A percentile compares a stretch with the other conserved stretches of the same genome.
These are phyloP conservation scores for Steatornis caripensis DNA, from an alignment of 2,113 vertebrate species.

Conservation along the genomic window DNA sequence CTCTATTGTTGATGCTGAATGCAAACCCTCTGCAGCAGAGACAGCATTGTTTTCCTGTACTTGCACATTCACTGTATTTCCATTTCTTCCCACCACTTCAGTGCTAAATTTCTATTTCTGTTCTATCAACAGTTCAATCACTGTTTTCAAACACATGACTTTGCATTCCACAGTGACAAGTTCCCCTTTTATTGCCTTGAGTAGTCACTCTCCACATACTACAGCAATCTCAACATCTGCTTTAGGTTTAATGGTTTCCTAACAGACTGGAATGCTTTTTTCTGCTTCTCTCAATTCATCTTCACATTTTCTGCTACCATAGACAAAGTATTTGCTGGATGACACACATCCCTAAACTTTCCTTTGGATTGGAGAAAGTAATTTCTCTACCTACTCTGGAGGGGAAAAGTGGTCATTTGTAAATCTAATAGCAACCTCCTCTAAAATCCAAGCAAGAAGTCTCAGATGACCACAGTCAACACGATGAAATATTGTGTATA, in stretches of 20 bases:
- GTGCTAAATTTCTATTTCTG: neutral
- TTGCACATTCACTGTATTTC: neutral
- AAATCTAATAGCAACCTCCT: neutral
- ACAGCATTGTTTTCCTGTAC: neutral
- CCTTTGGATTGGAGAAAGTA: neutral
- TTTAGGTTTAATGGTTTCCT: neutral
- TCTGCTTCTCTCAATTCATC: neutral
- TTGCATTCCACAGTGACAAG: neutral
- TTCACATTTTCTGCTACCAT: neutral
- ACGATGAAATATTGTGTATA: neutral
- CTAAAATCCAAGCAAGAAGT: neutral
- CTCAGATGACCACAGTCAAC: neutral
- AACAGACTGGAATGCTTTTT: neutral
- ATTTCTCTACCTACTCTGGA: neutral
- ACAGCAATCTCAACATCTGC: neutral
- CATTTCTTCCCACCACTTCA: neutral
- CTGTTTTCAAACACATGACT: neutral
- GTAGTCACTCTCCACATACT: neutral
- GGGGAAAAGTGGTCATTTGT: neutral
- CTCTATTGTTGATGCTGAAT: neutral
- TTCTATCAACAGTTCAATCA: neutral
- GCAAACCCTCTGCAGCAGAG: neutral
- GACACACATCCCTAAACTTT: neutral
- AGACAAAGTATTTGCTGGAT: neutral
- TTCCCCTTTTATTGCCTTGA: neutral